A percentile compares a stretch with the other conserved stretches of the same genome.
Conservation (phyloP, 2,888 invertebrate species). For the Tribolium freemani region DNA sequence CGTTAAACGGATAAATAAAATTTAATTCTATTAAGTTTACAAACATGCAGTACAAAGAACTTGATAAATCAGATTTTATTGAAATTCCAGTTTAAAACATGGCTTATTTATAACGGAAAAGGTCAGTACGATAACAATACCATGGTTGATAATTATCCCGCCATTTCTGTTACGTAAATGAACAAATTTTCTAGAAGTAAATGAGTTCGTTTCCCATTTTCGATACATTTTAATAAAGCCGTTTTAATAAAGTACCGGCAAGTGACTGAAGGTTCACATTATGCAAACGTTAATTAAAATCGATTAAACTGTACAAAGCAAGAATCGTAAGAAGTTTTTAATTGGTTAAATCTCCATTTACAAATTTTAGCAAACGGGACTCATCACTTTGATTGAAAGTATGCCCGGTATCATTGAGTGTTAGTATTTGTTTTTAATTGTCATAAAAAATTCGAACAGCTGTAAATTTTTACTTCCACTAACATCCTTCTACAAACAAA, state of each 20-base stretch:
- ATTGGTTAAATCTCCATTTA: neutral
- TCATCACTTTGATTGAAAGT: neutral
- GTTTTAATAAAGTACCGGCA: neutral
- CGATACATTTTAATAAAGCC: neutral
- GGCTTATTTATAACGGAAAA: slow-evolving; percentile 3
- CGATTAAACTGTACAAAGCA: neutral
- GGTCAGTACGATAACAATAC: slow-evolving; percentile 11
- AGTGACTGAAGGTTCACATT: neutral
- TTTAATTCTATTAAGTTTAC: slow-evolving; percentile 15
- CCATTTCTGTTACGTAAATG: slow-evolving; percentile 4
- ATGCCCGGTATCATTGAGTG: slow-evolving; percentile 1
- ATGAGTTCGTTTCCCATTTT: no score
- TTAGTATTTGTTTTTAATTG: slow-evolving; percentile 2
- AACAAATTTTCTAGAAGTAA: neutral
- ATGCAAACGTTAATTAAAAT: neutral
- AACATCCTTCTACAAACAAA: slow-evolving; percentile 15
- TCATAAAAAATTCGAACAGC: neutral
- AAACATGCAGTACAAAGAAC: slow-evolving; percentile 18
- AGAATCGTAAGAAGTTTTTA: neutral
- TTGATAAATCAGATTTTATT: slow-evolving; percentile 13
- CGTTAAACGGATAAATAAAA: slow-evolving; percentile 5
- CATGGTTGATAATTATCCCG: neutral
- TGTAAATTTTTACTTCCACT: slow-evolving; percentile 13
- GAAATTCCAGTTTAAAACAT: slow-evolving; percentile 11
- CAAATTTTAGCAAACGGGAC: neutral